Percentiles rank a stretch among this genome's conserved stretches.
These are phyloP conservation scores for Petrosia ficiformis DNA, from an alignment of 37 sponge, comb jelly and placozoan species.

Conservation along the genomic window DNA sequence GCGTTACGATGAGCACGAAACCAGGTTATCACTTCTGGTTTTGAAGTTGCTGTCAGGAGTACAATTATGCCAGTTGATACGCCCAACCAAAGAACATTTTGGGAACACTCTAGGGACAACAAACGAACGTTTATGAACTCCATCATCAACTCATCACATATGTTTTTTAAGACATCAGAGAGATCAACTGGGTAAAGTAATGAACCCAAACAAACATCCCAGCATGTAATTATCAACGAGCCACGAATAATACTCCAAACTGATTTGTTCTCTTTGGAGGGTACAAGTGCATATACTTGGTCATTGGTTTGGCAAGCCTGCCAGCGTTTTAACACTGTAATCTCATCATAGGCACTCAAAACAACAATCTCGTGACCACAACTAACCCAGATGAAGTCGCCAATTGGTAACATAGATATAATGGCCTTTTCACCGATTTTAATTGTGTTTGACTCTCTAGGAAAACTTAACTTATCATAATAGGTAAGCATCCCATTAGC, in stretches of 20 bases:
- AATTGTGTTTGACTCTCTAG: conserved; percentile 17
- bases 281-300: conserved; percentile 56
- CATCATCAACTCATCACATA: conserved; percentile 38
- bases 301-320: conserved; percentile 29
- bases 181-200: conserved; percentile 35
- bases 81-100: conserved; percentile 72
- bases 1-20: conserved; percentile 56
- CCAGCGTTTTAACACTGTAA: conserved; percentile 24
- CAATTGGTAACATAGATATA: conserved; percentile 65
- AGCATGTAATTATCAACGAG: conserved; percentile 32
- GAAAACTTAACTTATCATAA: conserved; percentile 65
- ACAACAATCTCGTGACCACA: conserved; percentile 74
- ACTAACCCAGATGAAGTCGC: conserved; percentile 55
- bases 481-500: conserved; percentile 71
- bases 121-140: conserved; percentile 39
- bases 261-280: conserved; percentile 22
- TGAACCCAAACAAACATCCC: conserved; percentile 43
- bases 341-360: conserved; percentile 57
- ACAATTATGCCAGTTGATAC: conserved; percentile 59
- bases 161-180: conserved; percentile 9
- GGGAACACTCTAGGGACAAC: conserved; percentile 39
- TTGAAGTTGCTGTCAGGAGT: conserved; percentile 43
- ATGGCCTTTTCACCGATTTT: conserved; percentile 56
- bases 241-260: conserved; percentile 58
- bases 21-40: conserved; percentile 25